Percentiles rank a stretch among this genome's conserved stretches.
Conservation (phyloP, 2,113 vertebrate genomes). For the Dolichotis patagonum region DNA sequence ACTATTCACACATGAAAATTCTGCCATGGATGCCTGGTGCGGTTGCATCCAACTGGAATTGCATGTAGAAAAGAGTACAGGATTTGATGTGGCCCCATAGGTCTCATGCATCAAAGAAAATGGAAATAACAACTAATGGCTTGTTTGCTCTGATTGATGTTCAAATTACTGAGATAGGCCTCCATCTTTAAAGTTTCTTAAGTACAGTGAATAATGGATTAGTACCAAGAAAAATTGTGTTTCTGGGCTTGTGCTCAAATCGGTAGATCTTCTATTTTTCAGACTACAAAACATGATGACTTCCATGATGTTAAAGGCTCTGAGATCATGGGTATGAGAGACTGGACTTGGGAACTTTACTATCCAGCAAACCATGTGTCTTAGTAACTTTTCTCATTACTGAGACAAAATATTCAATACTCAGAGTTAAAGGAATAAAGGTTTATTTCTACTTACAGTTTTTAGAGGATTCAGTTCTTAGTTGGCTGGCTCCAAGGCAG, state of each 20-base stretch:
- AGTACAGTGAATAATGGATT: background rate
- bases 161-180: constrained; percentile 17
- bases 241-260: constrained; percentile 45
- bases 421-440: background rate
- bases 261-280: constrained; percentile 34
- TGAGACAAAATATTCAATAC: background rate
- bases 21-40: background rate
- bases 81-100: background rate
- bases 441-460: background rate
- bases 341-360: background rate
- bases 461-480: background rate
- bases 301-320: background rate
- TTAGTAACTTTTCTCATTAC: background rate
- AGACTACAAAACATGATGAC: background rate
- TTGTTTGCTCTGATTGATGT: constrained; percentile 39
- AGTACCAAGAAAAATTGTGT: constrained; percentile 34
- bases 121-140: background rate
- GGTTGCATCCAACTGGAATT: background rate
- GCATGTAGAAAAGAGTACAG: background rate
- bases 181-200: background rate
- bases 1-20: constrained; percentile 20
- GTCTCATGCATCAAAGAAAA: constrained; percentile 12
- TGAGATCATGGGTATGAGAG: background rate
- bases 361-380: background rate
- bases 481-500: background rate